Evolutionary conservation across 1,140 invertebrate genomes (phyloP).

Genomic region (Ladona fulva): DNA sequence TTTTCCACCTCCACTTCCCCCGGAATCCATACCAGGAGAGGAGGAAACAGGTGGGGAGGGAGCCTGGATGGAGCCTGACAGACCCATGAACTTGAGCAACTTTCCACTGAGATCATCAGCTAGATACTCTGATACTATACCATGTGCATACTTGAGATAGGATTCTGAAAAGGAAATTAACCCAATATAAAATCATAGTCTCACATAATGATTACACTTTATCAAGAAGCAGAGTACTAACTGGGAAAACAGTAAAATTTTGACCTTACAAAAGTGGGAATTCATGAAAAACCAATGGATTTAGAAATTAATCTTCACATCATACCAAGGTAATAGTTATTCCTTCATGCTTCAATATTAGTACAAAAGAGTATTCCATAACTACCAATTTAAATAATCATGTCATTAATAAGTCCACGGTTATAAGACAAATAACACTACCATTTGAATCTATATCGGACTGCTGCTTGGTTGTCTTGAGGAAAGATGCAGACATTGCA

Average conservation of each 20-base stretch:
- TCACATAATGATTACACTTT: no score
- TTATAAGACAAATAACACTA: neutral
- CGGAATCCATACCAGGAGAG: neutral
- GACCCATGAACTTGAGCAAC: constrained; percentile 48
- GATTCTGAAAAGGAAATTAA: neutral
- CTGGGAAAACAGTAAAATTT: no score
- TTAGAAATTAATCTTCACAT: no score
- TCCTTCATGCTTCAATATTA: no score
- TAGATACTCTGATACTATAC: constrained; percentile 59
- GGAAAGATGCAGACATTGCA: constrained; percentile 59
- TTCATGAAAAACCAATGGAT: no score
- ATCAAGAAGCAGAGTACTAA: no score
- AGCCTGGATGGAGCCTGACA: constrained; percentile 43
- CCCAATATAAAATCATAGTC: no score
- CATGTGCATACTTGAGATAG: constrained; percentile 46
- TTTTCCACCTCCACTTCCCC: neutral
- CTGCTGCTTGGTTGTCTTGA: constrained; percentile 28
- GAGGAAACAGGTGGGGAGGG: neutral
- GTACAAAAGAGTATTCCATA: no score
- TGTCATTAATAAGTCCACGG: no score
- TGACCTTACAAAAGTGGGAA: no score
- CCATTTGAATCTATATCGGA: neutral
- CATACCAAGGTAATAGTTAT: no score
- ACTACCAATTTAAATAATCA: no score
- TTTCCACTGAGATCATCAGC: constrained; percentile 50